phyloP scores from a whole-genome alignment of 2,113 vertebrate species.

The Gavia stellata region DNA sequence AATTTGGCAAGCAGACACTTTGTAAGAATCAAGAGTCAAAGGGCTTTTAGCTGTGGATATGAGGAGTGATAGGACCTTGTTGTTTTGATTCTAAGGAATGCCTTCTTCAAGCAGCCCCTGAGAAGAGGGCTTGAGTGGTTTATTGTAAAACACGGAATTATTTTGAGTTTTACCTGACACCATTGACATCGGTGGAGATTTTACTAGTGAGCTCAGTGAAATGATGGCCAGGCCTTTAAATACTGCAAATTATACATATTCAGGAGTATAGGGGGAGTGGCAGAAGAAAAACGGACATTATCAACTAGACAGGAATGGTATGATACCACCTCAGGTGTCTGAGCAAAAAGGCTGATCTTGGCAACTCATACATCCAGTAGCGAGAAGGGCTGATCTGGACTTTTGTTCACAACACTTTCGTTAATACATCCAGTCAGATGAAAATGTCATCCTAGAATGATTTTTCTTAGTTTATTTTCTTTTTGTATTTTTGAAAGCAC shows the following conservation, averaged over 20 bases:
- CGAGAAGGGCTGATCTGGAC: neutral
- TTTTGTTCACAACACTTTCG: neutral
- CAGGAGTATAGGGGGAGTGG: neutral
- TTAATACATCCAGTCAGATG: neutral
- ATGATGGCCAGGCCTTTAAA: neutral
- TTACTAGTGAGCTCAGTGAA: neutral
- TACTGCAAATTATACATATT: neutral
- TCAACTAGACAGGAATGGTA: neutral
- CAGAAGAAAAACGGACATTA: neutral
- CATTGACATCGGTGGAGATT: neutral
- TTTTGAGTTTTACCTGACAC: neutral
- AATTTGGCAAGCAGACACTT: neutral
- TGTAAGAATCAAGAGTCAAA: neutral
- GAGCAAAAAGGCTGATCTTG: neutral
- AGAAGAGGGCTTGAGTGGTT: neutral
- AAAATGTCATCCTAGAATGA: neutral
- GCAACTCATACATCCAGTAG: neutral
- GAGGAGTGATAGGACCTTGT: neutral
- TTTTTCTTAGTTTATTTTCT: neutral
- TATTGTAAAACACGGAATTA: neutral
- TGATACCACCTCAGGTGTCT: accelerated
- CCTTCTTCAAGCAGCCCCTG: neutral
- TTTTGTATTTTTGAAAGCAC: neutral
- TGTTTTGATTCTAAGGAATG: neutral
- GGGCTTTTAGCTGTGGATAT: neutral